Conservation (phyloP, 1,140 invertebrate species). For the Sycophaga agraensis region DNA sequence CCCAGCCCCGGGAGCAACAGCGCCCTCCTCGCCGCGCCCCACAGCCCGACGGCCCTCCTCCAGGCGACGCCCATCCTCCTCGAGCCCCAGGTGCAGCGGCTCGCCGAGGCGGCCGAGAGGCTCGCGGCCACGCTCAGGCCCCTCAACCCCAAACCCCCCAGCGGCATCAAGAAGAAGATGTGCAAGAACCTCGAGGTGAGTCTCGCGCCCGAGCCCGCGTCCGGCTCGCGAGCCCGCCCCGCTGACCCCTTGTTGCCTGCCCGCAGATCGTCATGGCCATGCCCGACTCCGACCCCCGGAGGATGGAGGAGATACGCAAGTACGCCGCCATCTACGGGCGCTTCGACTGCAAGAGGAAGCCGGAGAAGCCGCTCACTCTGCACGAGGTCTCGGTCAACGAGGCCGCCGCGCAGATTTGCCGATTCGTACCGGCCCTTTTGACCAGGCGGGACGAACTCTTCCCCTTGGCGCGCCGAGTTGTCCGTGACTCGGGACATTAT, state of each 20-base stretch:
- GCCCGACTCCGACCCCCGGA: slow-evolving; percentile 80
- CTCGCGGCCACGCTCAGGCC: slow-evolving; percentile 81
- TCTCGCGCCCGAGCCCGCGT: background rate
- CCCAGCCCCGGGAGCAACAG: slow-evolving; percentile 52
- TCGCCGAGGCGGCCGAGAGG: slow-evolving; percentile 79
- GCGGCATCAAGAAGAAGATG: slow-evolving; percentile 91
- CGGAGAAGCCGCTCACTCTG: slow-evolving; percentile 91
- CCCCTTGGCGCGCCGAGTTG: slow-evolving; percentile 90
- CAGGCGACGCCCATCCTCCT: slow-evolving; percentile 76
- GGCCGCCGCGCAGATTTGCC: slow-evolving; percentile 93
- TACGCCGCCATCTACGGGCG: slow-evolving; percentile 95
- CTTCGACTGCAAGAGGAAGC: slow-evolving; percentile 94
- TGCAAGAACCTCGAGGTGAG: slow-evolving; percentile 86
- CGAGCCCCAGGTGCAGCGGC: slow-evolving; percentile 80
- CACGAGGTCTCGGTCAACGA: slow-evolving; percentile 98
- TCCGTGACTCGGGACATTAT: slow-evolving; percentile 89
- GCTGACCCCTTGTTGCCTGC: background rate
- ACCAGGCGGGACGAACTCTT: slow-evolving; percentile 94
- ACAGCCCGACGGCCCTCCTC: slow-evolving; percentile 57
- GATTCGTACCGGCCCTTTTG: slow-evolving; percentile 83
- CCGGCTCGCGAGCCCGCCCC: background rate
- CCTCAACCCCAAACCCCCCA: slow-evolving; percentile 84
- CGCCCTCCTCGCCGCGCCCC: slow-evolving; percentile 55
- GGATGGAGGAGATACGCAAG: slow-evolving; percentile 92
- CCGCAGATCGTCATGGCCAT: slow-evolving; percentile 81